Conservation (phyloP, 2,113 vertebrate species). For the Scomber scombrus region DNA sequence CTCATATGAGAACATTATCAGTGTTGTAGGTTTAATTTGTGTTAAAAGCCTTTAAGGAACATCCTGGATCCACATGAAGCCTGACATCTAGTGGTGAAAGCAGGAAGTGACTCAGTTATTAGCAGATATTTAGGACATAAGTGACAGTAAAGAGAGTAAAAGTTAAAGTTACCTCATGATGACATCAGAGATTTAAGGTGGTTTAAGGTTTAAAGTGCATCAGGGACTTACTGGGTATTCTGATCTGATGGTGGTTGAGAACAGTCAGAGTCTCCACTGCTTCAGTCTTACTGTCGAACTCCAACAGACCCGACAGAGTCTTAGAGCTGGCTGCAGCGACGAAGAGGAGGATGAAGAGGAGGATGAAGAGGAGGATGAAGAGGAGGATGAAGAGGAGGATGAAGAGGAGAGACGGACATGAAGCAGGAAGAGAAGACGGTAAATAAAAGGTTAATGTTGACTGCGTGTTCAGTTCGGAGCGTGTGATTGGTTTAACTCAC, state of each 20-base stretch:
- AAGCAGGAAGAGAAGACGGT: no score
- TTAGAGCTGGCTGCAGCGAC: conserved; percentile 89
- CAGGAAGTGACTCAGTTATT: not conserved
- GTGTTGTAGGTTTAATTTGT: no score
- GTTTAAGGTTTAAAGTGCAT: no score
- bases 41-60: not conserved
- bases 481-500: conserved; percentile 87
- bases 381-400: not conserved
- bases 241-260: conserved; percentile 96
- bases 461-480: no score
- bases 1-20: no score
- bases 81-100: conserved; percentile 10
- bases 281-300: conserved; percentile 94
- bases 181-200: no score
- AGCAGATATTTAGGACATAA: no score
- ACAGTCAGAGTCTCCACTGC: conserved; percentile 94
- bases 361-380: no score
- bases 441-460: no score
- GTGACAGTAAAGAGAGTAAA: no score
- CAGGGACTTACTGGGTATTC: conserved; percentile 94
- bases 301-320: conserved; percentile 93
- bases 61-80: not conserved
- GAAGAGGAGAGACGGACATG: not conserved
- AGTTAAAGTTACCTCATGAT: no score
- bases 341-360: not conserved